phyloP scores from a whole-genome alignment of 2,113 vertebrate genomes.

The Cochlearius cochlearius region DNA sequence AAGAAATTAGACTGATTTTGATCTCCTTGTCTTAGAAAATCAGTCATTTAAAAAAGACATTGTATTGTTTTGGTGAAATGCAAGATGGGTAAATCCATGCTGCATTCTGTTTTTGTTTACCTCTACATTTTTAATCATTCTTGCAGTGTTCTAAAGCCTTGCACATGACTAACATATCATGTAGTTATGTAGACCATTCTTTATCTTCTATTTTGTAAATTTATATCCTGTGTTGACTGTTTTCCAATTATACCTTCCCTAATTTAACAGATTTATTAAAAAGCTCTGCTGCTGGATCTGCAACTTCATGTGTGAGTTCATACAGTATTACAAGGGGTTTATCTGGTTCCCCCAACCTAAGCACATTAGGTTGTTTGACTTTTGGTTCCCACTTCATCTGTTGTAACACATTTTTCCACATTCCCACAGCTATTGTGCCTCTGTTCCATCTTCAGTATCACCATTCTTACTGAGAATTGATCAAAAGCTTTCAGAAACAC shows the following conservation, averaged over 20 bases:
- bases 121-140: neutral
- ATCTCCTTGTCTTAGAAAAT: neutral
- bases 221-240: neutral
- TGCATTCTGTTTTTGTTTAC: neutral
- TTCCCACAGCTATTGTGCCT: neutral
- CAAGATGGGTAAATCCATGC: neutral
- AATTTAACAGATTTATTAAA: neutral
- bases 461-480: neutral
- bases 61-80: neutral
- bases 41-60: neutral
- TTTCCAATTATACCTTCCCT: neutral
- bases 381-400: neutral
- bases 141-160: neutral
- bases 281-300: neutral
- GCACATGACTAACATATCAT: neutral
- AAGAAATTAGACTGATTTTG: neutral
- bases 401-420: neutral
- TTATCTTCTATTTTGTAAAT: neutral
- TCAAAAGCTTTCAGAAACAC: neutral
- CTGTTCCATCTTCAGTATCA: neutral
- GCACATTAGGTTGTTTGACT: neutral
- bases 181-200: neutral
- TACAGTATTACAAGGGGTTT: neutral
- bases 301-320: neutral
- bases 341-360: neutral